Conservation (phyloP, 2,888 invertebrate species). For the Cloeon dipterum region DNA sequence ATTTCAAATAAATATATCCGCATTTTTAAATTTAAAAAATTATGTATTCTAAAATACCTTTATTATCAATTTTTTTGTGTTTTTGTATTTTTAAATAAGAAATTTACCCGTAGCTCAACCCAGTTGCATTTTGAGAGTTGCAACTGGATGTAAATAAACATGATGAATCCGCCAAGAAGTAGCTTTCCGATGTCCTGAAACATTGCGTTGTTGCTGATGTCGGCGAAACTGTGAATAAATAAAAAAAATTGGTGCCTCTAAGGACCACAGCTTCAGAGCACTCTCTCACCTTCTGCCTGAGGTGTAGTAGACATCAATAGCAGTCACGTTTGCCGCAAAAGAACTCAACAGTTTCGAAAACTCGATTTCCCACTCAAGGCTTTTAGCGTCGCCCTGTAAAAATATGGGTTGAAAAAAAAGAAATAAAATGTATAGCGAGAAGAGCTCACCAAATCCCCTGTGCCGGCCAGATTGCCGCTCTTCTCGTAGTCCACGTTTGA, state of each 20-base stretch:
- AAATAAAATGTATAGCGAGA: too few species aligned
- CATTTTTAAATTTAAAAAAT: not conserved
- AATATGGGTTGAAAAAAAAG: too few species aligned
- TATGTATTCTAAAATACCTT: too few species aligned
- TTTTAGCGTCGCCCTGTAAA: not conserved
- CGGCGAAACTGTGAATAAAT: constrained; percentile 34
- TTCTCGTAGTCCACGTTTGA: constrained; percentile 36
- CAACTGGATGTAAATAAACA: constrained; percentile 49
- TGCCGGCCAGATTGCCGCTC: constrained; percentile 45
- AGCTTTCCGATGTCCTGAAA: constrained; percentile 50
- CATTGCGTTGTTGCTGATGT: constrained; percentile 42
- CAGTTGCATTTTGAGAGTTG: constrained; percentile 51
- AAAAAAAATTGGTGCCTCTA: not conserved
- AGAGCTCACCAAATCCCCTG: constrained; percentile 51
- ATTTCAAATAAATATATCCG: too few species aligned
- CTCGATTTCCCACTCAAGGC: constrained; percentile 32
- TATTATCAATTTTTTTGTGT: too few species aligned
- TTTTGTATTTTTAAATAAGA: too few species aligned
- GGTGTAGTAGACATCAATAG: constrained; percentile 27
- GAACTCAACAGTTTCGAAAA: constrained; percentile 25
- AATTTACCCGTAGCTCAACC: constrained; percentile 42
- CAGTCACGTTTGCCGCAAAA: constrained; percentile 15
- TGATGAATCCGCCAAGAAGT: constrained; percentile 37
- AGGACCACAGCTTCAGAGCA: not conserved
- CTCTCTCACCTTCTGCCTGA: constrained; percentile 28